phyloP scores from a whole-genome alignment of 2,113 vertebrate species.

The Rhinopomastus cyanomelas region DNA sequence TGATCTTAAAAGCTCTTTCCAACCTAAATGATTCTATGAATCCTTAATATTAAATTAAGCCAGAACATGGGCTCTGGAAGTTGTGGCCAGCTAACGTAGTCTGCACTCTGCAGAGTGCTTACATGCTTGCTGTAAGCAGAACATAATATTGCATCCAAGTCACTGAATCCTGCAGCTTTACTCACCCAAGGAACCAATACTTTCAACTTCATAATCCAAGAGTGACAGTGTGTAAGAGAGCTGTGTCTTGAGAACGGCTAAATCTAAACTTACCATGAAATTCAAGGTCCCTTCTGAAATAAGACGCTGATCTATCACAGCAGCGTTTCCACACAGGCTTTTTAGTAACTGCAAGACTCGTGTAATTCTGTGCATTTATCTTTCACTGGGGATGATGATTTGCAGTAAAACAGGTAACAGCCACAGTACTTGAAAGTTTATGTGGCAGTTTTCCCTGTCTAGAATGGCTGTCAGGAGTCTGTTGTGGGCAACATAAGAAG shows the following conservation, averaged over 20 bases:
- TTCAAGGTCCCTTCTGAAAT: not conserved
- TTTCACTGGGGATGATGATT: conserved; percentile 12
- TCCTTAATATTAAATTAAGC: not conserved
- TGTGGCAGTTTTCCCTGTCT: not conserved
- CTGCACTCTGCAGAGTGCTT: not conserved
- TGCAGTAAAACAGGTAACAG: conserved; percentile 10
- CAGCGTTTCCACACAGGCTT: not conserved
- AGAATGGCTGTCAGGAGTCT: conserved; percentile 8
- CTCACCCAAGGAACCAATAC: not conserved
- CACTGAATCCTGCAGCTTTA: not conserved
- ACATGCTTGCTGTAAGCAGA: not conserved
- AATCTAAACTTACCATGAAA: not conserved
- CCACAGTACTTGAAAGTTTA: not conserved
- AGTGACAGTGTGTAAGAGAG: not conserved
- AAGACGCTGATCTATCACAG: not conserved
- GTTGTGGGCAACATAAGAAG: not conserved
- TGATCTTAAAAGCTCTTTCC: not conserved
- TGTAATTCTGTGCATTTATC: not conserved
- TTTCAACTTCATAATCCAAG: not conserved
- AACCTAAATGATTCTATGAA: not conserved
- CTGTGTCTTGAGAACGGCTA: not conserved
- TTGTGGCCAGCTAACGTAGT: not conserved
- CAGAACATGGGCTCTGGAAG: not conserved
- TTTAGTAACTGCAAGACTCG: not conserved
- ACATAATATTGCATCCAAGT: not conserved